These are phyloP conservation scores for Cynoglossus semilaevis DNA, from an alignment of 2,113 vertebrate genomes.

Conservation along the genomic window DNA sequence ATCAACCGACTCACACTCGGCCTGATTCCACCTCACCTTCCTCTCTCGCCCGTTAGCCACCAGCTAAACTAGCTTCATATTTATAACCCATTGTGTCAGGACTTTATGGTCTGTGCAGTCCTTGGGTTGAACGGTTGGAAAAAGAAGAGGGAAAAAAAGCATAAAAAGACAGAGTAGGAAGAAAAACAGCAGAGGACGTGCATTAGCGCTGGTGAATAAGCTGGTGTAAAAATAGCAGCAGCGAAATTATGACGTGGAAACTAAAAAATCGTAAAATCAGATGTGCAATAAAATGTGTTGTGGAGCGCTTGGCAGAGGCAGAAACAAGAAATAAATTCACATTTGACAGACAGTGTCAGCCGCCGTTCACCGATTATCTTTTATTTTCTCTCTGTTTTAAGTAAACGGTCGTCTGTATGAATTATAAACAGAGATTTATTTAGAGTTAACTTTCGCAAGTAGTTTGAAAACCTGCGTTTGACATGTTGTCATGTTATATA, in stretches of 20 bases:
- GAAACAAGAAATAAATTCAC: neutral
- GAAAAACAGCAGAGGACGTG: neutral
- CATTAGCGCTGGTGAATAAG: neutral
- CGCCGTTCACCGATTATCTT: no score
- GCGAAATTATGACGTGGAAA: neutral
- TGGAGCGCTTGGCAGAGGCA: no score
- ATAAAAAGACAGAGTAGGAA: neutral
- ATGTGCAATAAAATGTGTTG: neutral
- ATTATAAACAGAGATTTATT: no score
- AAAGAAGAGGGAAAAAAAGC: neutral
- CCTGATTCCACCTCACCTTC: slow-evolving; percentile 1
- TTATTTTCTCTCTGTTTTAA: no score
- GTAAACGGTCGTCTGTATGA: no score
- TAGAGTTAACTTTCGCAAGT: no score
- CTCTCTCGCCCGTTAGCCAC: slow-evolving; percentile 18
- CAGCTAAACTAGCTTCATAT: slow-evolving; percentile 12
- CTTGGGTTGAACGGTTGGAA: neutral
- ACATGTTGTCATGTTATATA: no score
- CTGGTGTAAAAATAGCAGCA: neutral
- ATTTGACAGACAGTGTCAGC: neutral
- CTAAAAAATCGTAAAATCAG: neutral
- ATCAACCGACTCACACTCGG: no score
- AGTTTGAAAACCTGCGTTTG: no score
- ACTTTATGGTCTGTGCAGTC: slow-evolving; percentile 8
- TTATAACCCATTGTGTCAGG: slow-evolving; percentile 4